Percentiles rank a stretch among this genome's conserved stretches.
phyloP scores from a whole-genome alignment of 1,140 invertebrate genomes.

The Zelostemma sp. region DNA sequence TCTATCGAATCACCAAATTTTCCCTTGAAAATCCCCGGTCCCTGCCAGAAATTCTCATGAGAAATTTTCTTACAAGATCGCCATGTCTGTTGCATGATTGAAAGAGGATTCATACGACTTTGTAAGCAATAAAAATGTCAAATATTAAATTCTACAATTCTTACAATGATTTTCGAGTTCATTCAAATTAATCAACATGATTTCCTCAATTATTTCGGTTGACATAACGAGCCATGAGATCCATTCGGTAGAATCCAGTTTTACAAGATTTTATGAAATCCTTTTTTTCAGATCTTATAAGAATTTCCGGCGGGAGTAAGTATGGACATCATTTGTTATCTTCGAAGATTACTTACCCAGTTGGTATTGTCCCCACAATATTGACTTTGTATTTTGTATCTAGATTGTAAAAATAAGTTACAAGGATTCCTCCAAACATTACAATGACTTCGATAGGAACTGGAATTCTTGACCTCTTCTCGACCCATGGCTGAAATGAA shows the following conservation, averaged over 20 bases:
- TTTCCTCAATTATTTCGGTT: too few species aligned
- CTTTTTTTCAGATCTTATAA: too few species aligned
- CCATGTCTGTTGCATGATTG: conserved; percentile 5
- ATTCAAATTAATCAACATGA: too few species aligned
- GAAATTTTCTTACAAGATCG: too few species aligned
- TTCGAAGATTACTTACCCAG: conserved; percentile 74
- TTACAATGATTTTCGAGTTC: too few species aligned
- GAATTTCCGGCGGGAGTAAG: too few species aligned
- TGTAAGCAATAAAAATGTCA: too few species aligned
- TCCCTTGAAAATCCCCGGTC: conserved; percentile 48
- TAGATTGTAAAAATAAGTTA: conserved; percentile 76
- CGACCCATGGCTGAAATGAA: conserved; percentile 78
- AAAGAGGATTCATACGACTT: not conserved
- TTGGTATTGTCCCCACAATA: conserved; percentile 83
- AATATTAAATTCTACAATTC: too few species aligned
- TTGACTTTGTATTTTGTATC: conserved; percentile 73
- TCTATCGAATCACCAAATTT: conserved; percentile 52
- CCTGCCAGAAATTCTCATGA: not conserved
- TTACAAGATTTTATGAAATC: too few species aligned
- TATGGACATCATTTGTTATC: not conserved
- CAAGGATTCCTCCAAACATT: conserved; percentile 82
- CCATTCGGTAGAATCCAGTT: too few species aligned
- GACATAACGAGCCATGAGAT: too few species aligned
- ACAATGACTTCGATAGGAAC: conserved; percentile 90
- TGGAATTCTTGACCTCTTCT: conserved; percentile 81